Evolutionary conservation across 2,113 vertebrate genomes (phyloP), one percentile per base, ranked within the genome.

Genomic region (Lasiurus cinereus): DNA sequence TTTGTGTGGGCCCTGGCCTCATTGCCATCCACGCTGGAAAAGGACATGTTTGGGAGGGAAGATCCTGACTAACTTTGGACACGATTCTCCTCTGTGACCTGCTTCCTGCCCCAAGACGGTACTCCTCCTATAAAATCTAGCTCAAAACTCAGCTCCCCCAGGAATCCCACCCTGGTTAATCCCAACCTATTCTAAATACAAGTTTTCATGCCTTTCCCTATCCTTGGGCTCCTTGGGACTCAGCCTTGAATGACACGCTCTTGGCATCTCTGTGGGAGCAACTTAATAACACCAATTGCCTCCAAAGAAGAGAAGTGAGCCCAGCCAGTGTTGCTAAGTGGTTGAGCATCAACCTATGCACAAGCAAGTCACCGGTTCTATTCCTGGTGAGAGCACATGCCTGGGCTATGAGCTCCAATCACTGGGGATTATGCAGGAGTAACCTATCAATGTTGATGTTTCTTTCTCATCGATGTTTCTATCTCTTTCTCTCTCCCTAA

Each of bases 101-200:
- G 56, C 8, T 80, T 88, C 33, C 21, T 88, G 48, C 33, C 29
- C 72, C 67, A 72, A 14, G 15, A 54, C 31, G 15, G 82, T 43
- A 46, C 9, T 33, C 66, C 14, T 79, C 54, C 39, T 73, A 1
- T 64, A 74, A 92, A 90, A 78, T 18, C 52, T 59, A 16, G 24
- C 18, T 94, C 29, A 67, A 90, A 94, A 13, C 3, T 33, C 36
- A 27, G 16, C n/a, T 85, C 50, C 66, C 79, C 66, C 83, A 69
- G 64, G 78, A 92, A 94, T 33, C 73, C 56, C 29, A 16, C 54
- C 15, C n/a, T 91, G 66, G 91, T 66, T 36, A 48, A 72, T 48
- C n/a, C 10, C 83, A 62, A 19, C 76, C 43, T 36, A n/a, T 36
- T 86, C 76, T 66, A 14, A 72, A 14, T 6, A 59, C 18, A 15